Base-by-base conservation (phyloP, 2,113 vertebrate genomes). In the Gobius niger region DNA sequence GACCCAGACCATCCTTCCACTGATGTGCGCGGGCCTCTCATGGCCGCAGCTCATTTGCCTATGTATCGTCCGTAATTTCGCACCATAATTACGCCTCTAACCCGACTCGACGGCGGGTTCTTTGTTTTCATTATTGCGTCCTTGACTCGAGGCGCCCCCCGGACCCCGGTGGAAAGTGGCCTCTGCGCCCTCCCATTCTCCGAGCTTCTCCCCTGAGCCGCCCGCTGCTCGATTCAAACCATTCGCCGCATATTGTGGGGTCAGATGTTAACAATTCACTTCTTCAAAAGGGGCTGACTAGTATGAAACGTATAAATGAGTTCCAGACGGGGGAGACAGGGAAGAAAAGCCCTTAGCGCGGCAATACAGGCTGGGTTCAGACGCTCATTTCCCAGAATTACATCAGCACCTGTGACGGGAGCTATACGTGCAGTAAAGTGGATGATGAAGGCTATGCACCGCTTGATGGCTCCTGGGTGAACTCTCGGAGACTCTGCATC, bases 181-280 rank as follows among this genome's bases (percentile, higher is more conserved):
- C 68, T 82, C 71, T 75, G 83, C 52, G 46, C 83, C 73, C 78
- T 72, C 65, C 24, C 24, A 72, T 78, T 80, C 66, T 81, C 78
- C 79, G 78, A 70, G 63, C 54, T 47, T 4, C 54, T 80, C 87
- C 76, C 82, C 68, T 0, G 73, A 80, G 87, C 69, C 75, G 3
- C 49, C 77, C 67, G 56, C 70, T 66, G 73, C 82, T 85, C 74
- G 52, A 86, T 86, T 87, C 84, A 83, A 90, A 87, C 81, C 84
- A 80, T 80, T 91, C 87, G 86, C 74, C 63, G 73, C 87, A 78
- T 82, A 85, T 82, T 76, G 82, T 70, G 73, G 82, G 90, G 90
- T 91, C 89, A 91, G 84, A 82, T 87, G 90, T 90, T 92, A 90
- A 91, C 87, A 87, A 84, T 87, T 85, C 82, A 64, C 57, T 85